Conservation (phyloP, 2,113 vertebrate genomes). For the Bothrops jararaca region DNA sequence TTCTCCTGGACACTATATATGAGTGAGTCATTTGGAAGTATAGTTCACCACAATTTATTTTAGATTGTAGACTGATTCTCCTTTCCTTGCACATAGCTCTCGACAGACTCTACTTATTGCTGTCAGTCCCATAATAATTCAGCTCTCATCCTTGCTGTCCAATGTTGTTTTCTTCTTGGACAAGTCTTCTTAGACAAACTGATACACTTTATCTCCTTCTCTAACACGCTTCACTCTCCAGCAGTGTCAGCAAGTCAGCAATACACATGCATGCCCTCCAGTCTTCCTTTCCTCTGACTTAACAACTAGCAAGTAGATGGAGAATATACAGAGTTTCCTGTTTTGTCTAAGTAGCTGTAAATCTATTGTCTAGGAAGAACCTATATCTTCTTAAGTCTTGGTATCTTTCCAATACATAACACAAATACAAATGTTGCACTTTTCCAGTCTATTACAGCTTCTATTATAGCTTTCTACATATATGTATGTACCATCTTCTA, state of each 20-base stretch:
- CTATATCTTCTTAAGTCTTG: not conserved
- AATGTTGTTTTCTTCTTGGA: not conserved
- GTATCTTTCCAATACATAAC: not conserved
- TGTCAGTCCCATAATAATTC: not conserved
- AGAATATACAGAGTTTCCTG: not conserved
- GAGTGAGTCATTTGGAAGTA: not conserved
- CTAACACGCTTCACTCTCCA: not conserved
- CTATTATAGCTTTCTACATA: too few species aligned
- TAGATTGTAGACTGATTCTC: not conserved
- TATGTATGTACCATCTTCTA: not conserved
- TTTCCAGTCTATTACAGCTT: not conserved
- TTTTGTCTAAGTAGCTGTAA: not conserved
- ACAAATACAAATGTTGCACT: not conserved
- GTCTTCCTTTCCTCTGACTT: not conserved
- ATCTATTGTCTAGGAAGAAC: not conserved
- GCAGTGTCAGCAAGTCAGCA: not conserved
- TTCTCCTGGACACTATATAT: not conserved
- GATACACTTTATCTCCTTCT: not conserved
- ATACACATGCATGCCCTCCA: not conserved
- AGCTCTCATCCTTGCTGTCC: not conserved
- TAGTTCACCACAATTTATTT: not conserved
- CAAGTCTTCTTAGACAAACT: not conserved
- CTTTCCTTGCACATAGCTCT: not conserved
- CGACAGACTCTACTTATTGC: not conserved
- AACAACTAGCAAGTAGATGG: not conserved